Base-by-base conservation (phyloP, 2,797 vertebrate species). In the Pipistrellus kuhlii region DNA sequence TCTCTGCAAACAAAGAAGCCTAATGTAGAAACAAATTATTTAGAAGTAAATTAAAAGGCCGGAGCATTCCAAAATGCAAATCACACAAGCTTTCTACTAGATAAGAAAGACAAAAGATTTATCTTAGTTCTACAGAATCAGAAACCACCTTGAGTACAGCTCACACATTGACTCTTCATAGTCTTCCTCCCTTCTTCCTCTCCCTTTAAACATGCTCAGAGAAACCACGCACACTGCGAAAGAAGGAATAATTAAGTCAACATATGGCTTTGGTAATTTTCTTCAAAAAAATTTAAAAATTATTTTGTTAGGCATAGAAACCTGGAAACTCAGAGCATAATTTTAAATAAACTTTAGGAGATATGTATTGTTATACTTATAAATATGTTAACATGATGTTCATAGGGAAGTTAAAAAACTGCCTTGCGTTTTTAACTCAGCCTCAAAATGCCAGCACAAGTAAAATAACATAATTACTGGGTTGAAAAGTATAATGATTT, bases 1-100 rank as follows among this genome's bases (percentile, higher is more conserved):
- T 95, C 91, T 87, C 96, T 92, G 89, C 68, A 94, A 97, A 97
- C 35, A 96, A 95, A 97, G 83, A 25, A 69, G 57, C 53, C 73
- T 76, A 92, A 97, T 8, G 30, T 41, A 46, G 38, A 96, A 96
- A 95, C 82, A 94, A 96, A 76, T 95, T 89, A 85, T 93, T 94
- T 94, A 72, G 44, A 93, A 21, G 12, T 95, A 93, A 95, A 96
- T 94, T 90, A 73, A 81, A 86, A 96, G 84, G 46, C 93, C 9
- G 11, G 20, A 96, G 48, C 75, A 92, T 90, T 96, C 25, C 88
- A 94, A 96, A 94, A 90, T 59, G 59, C 59, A 92, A 96, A 94
- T 85, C 8, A 32, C 73, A 85, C 18, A 66, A 85, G 75, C 20
- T 87, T 96, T 96, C 57, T 73, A 64, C 44, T 25, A 72, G 53